A percentile compares a stretch with the other conserved stretches of the same genome.
Evolutionary conservation across 1,140 invertebrate genomes (phyloP).

Genomic region (Marisa cornuarietis): DNA sequence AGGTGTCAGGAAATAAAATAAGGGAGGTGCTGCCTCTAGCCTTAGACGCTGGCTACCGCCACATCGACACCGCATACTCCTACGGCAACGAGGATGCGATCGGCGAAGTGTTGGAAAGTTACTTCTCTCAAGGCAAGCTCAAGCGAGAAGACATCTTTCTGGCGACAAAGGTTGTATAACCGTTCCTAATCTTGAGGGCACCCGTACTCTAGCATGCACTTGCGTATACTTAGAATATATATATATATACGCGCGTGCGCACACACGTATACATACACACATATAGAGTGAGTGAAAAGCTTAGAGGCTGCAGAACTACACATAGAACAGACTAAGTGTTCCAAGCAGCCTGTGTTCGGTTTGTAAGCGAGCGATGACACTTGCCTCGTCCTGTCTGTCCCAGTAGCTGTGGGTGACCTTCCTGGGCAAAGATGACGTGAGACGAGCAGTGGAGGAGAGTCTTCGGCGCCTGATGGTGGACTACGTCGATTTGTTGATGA

Average conservation of each 20-base stretch:
- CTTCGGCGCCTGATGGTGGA: conserved; percentile 78
- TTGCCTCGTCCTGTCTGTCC: background rate
- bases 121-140: conserved; percentile 34
- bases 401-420: conserved; percentile 23
- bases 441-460: conserved; percentile 72
- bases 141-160: conserved; percentile 48
- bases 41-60: conserved; percentile 45
- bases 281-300: no score
- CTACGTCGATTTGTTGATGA: conserved; percentile 86
- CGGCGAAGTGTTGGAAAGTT: conserved; percentile 40
- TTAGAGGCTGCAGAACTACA: no score
- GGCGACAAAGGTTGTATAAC: conserved; percentile 35
- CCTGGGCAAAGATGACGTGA: conserved; percentile 18
- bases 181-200: background rate
- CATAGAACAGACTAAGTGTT: no score
- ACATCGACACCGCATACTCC: conserved; percentile 44
- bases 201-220: background rate
- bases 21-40: conserved; percentile 29
- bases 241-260: conserved; percentile 12
- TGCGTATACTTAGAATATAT: background rate
- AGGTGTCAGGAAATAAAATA: conserved; percentile 8
- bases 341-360: no score
- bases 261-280: background rate
- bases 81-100: conserved; percentile 45
- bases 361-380: no score